phyloP scores from a whole-genome alignment of 2,888 invertebrate species.

The Catotricha subobsoleta region DNA sequence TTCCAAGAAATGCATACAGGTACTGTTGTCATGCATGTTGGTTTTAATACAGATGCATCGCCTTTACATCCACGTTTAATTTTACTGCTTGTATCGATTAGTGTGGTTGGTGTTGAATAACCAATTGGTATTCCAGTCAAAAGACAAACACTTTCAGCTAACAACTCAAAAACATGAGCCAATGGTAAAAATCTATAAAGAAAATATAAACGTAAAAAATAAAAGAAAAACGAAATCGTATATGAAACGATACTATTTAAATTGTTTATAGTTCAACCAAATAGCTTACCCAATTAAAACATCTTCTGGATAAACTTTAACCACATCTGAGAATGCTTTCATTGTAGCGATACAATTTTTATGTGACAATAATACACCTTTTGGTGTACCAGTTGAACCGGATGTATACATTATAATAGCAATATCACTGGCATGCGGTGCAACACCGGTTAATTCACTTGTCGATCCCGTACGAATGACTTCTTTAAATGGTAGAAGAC shows the following conservation, averaged over 20 bases:
- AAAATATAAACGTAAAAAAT: background rate
- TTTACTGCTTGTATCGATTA: slow-evolving; percentile 84
- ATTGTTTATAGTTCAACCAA: background rate
- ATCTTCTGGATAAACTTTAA: slow-evolving; percentile 54
- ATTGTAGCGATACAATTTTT: slow-evolving; percentile 65
- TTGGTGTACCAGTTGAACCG: slow-evolving; percentile 90
- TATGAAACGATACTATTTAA: slow-evolving; percentile 1
- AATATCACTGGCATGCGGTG: slow-evolving; percentile 55
- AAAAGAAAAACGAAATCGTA: background rate
- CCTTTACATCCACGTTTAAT: slow-evolving; percentile 90
- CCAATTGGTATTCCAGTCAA: slow-evolving; percentile 82
- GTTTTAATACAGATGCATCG: slow-evolving; percentile 77
- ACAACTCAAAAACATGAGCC: slow-evolving; percentile 91
- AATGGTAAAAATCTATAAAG: slow-evolving; percentile 65
- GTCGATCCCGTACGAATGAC: slow-evolving; percentile 39
- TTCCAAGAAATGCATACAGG: slow-evolving; percentile 43
- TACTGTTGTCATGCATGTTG: slow-evolving; percentile 91
- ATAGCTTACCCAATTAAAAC: slow-evolving; percentile 51
- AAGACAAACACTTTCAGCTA: slow-evolving; percentile 75
- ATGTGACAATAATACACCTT: slow-evolving; percentile 72
- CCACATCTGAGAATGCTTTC: slow-evolving; percentile 62
- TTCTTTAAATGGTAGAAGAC: slow-evolving; percentile 55
- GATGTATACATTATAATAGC: slow-evolving; percentile 99
- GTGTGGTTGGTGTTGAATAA: slow-evolving; percentile 88
- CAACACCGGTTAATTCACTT: slow-evolving; percentile 35